phyloP scores from a whole-genome alignment of 2,113 vertebrate species.

The Oenanthe melanoleuca region DNA sequence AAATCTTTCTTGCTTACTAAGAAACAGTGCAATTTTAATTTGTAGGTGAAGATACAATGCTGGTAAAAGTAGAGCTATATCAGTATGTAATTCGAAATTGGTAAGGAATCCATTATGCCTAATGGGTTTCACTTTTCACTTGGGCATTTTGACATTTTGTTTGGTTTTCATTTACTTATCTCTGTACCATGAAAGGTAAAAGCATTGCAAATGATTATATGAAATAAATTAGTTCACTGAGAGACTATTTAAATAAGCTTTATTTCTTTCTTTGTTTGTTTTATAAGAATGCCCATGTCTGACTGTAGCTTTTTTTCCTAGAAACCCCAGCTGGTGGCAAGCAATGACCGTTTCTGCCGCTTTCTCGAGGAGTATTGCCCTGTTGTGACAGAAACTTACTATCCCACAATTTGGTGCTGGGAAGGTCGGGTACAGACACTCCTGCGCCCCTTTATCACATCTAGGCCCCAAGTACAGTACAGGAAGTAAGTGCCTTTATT shows the following conservation, averaged over 20 bases:
- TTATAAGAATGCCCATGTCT: not conserved
- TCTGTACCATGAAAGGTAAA: not conserved
- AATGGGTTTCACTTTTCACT: not conserved
- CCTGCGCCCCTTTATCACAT: slow-evolving; percentile 93
- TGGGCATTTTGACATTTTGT: not conserved
- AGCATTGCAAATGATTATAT: not conserved
- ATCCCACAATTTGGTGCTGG: slow-evolving; percentile 99
- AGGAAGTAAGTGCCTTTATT: slow-evolving; percentile 86
- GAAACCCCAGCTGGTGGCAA: slow-evolving; percentile 94
- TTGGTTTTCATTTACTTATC: not conserved
- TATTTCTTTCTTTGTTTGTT: not conserved
- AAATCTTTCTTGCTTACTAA: not conserved
- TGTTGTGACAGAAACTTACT: slow-evolving; percentile 95
- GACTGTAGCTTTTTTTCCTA: slow-evolving; percentile 66
- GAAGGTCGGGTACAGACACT: slow-evolving; percentile 94
- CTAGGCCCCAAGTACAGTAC: slow-evolving; percentile 90
- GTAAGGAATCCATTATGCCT: not conserved
- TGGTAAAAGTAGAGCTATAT: not conserved
- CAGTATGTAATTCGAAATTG: not conserved
- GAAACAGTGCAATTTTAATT: not conserved
- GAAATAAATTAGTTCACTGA: not conserved
- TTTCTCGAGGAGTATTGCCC: slow-evolving; percentile 94
- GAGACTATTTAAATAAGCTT: not conserved
- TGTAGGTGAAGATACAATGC: not conserved
- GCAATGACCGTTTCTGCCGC: slow-evolving; percentile 87